Evolutionary conservation across 2,113 vertebrate genomes (phyloP), one percentile per base, ranked within the genome.

Genomic region (Megaceryle torquata): DNA sequence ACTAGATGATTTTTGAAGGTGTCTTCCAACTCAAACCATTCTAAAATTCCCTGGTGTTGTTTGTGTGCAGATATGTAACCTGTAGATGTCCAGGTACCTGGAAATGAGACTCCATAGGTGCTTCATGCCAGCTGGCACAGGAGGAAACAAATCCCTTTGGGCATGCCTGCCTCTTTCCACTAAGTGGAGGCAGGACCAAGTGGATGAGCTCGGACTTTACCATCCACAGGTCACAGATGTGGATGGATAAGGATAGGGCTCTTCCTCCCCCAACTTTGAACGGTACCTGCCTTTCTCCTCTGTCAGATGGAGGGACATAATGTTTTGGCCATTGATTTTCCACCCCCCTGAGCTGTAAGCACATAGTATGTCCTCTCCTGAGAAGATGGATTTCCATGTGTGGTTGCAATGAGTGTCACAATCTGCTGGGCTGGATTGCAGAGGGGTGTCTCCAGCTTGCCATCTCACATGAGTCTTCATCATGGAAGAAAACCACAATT

Each of bases 61-160:
- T 39, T 0, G 0, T 2, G 2, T 37, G 22, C 59, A 61, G 48
- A 13, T 64, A 2, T 17, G 8, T 59, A 82, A 72, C 21, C 24
- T 51, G 33, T 0, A 0, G 26, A 18, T 56, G 63, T n/a, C 51
- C 31, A 25, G 21, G 4, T 75, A 16, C 10, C 41, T 84, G 51
- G n/a, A 48, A 60, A 74, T 37, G 39, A 57, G 46, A 25, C 22
- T 75, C 31, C 21, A 9, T 10, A 12, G 26, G 8, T 74, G 17
- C 51, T 81, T 81, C 31, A 11, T 31, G 46, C 24, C 41, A 67
- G 9, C 20, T 81, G 46, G 6, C 2, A 87, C 21, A 26, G 78
- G 43, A 82, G 21, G 31, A 76, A 85, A 50, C 6, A n/a, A 56
- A 19, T 43, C 16, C 8, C 25, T 88, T 76, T 4, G 0, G 19